These are phyloP conservation scores for Champsocephalus esox DNA, from an alignment of 2,797 vertebrate species.

Conservation along the genomic window DNA sequence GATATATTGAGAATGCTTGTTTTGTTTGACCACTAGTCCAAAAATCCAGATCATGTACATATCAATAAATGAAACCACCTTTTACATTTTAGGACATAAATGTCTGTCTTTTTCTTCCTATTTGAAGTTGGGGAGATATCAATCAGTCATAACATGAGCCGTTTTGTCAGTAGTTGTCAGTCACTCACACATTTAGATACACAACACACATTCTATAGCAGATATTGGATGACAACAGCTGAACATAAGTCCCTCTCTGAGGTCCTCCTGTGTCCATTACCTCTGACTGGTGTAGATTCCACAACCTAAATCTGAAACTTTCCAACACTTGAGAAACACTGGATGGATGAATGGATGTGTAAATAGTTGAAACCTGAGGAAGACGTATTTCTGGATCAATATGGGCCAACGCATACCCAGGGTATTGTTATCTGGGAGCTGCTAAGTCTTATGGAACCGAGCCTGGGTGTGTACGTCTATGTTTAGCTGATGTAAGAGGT, in stretches of 20 bases:
- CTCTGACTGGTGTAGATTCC: constrained; percentile 15
- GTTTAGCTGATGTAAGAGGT: constrained; percentile 68
- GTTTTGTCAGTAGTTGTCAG: constrained; percentile 18
- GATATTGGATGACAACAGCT: constrained; percentile 28
- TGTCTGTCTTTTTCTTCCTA: not conserved
- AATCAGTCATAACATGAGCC: not conserved
- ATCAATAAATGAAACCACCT: not conserved
- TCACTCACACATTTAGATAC: constrained; percentile 4
- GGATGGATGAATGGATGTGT: constrained; percentile 36
- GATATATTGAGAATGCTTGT: not conserved
- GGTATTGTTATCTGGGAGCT: constrained; percentile 62
- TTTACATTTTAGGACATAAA: not conserved
- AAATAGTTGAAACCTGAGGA: constrained; percentile 58
- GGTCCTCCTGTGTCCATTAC: constrained; percentile 24
- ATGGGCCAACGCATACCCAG: constrained; percentile 31
- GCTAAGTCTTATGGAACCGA: constrained; percentile 42
- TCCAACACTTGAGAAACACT: constrained; percentile 22
- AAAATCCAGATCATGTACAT: not conserved
- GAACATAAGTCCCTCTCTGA: constrained; percentile 15
- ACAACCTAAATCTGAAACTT: constrained; percentile 37
- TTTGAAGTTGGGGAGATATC: not conserved
- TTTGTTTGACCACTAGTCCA: not conserved
- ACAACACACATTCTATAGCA: constrained; percentile 13
- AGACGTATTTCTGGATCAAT: constrained; percentile 53
- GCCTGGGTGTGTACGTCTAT: constrained; percentile 51